These are phyloP conservation scores for Microchirus variegatus DNA, from an alignment of 2,797 vertebrate genomes.

Conservation along the genomic window DNA sequence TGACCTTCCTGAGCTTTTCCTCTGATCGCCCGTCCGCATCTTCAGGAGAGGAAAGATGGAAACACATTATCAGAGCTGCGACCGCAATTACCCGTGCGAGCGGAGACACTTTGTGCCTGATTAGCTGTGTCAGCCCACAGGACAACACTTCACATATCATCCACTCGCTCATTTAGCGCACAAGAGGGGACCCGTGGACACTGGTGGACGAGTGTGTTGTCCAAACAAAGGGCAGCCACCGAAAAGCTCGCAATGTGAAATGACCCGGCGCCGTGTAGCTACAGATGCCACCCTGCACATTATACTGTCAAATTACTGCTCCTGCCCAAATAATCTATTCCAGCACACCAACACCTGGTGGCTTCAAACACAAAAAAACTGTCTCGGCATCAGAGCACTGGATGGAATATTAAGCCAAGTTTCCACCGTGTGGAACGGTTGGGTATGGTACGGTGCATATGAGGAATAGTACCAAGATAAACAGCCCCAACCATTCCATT, in stretches of 20 bases:
- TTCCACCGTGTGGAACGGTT: too few relatives aligned
- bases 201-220: slow-evolving; percentile 22
- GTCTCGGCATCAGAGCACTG: slow-evolving; percentile 4
- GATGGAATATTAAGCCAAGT: slow-evolving; percentile 9
- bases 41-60: too few relatives aligned
- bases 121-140: slow-evolving; percentile 40
- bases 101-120: too few relatives aligned
- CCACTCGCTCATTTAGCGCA: slow-evolving; percentile 49
- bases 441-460: too few relatives aligned
- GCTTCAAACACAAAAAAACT: slow-evolving; percentile 4
- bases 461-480: too few relatives aligned
- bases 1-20: slow-evolving; percentile 49
- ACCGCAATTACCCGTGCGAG: too few relatives aligned
- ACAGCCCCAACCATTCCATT: too few relatives aligned
- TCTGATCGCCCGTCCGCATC: slow-evolving; percentile 51
- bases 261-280: slow-evolving; percentile 14
- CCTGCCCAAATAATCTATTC: slow-evolving; percentile 27
- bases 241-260: slow-evolving; percentile 27
- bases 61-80: too few relatives aligned
- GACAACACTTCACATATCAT: slow-evolving; percentile 50
- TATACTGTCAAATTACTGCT: slow-evolving; percentile 44
- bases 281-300: slow-evolving; percentile 35
- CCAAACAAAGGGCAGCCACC: slow-evolving; percentile 28
- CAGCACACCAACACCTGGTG: slow-evolving; percentile 28
- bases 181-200: slow-evolving; percentile 34